Evolutionary conservation across 2,888 invertebrate species (phyloP), one percentile per base, ranked within the genome.

Genomic region (Chirona hameri): DNA sequence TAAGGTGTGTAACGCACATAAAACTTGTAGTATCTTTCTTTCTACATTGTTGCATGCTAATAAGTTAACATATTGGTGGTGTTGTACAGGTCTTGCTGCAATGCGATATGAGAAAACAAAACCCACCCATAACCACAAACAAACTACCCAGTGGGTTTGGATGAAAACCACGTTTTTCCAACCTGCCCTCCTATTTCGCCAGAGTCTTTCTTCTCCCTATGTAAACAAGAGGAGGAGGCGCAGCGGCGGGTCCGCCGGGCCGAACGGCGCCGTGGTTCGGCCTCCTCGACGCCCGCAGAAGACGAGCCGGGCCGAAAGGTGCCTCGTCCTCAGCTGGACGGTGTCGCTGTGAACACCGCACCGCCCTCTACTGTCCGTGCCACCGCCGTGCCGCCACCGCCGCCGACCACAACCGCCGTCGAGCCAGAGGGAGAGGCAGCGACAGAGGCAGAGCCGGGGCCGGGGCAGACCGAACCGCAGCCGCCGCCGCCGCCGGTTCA

Each of bases 161-260:
- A n/a, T n/a, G n/a, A n/a, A n/a, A n/a, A n/a, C n/a, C n/a, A n/a
- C n/a, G n/a, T n/a, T n/a, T n/a, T n/a, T n/a, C n/a, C n/a, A n/a
- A n/a, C n/a, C n/a, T n/a, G 7, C 39, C 39, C 39, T 39, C 21
- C 21, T 57, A 18, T 24, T 4, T 31, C 76, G 46, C 10, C 76
- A 76, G 76, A 39, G 46, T 76, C 76, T 24, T 76, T 46, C 46
- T 76, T 76, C 76, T 76, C 76, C 24, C 76, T 76, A 21, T 76
- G 76, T 9, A 18, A 24, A 7, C 76, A 46, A 24, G 39, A 76
- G 76, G 39, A 76, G 76, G 46, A 76, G 76, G 31, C 39, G 46
- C 76, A 31, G 76, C 76, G 76, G 21, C 76, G 76, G 21, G 39
- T 39, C 39, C 76, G 76, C 15, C 39, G 76, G 9, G 21, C 76